Evolutionary conservation across 1,140 invertebrate species (phyloP), one percentile per base, ranked within the genome.

Genomic region (Phenacoccus solenopsis): DNA sequence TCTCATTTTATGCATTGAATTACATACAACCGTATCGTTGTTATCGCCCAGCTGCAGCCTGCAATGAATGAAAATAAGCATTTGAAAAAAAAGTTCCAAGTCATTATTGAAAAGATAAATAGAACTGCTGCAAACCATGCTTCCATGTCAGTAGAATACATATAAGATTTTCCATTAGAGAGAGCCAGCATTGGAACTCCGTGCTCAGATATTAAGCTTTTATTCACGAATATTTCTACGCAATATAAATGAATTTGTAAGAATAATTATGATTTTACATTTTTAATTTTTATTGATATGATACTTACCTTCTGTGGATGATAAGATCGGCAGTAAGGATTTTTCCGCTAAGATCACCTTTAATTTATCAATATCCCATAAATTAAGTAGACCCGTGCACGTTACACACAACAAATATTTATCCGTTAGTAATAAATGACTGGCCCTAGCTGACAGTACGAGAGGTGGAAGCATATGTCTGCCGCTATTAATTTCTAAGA

Each of bases 81-180:
- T 59, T 59, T 59, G 7, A 59, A 20, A 27, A 32, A 49, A 20
- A 13, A 25, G n/a, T n/a, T n/a, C n/a, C n/a, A n/a, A n/a, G n/a
- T n/a, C n/a, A n/a, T n/a, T n/a, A n/a, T n/a, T n/a, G n/a, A n/a
- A n/a, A n/a, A n/a, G n/a, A n/a, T n/a, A n/a, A n/a, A n/a, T n/a
- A n/a, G 13, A 32, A 7, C 30, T 49, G 2, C 5, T 49, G 20
- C 38, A 2, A 16, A 87, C 89, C 88, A 90, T 12, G 83, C 80
- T 70, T 81, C 82, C 68, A 89, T 77, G 73, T 86, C 84, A 67
- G 80, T 75, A 72, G 83, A 84, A 74, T 85, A 90, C 24, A 86
- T 83, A 75, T 86, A 90, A 22, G 85, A 84, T 78, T 85, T 84
- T 12, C 87, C 86, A 74, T 84, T 87, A 16, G 82, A 86, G 20